A percentile compares a stretch with the other conserved stretches of the same genome.
These are phyloP conservation scores for Coelopa pilipes DNA, from an alignment of 2,888 invertebrate species.

Conservation along the genomic window DNA sequence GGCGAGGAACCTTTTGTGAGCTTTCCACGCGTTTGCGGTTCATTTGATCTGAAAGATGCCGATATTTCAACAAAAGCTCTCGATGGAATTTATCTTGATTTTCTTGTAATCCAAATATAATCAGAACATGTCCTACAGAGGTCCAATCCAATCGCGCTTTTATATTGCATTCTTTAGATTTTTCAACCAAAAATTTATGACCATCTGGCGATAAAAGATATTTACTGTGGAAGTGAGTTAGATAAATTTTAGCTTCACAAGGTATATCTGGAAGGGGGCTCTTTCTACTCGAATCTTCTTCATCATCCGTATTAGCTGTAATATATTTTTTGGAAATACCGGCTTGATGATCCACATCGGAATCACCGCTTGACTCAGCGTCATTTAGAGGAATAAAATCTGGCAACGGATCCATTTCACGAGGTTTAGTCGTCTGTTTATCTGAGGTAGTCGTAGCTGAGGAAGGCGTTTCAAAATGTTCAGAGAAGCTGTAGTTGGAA, in stretches of 20 bases:
- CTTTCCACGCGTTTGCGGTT: slow-evolving; percentile 52
- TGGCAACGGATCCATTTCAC: slow-evolving; percentile 55
- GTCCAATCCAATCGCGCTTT: slow-evolving; percentile 62
- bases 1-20: slow-evolving; percentile 58
- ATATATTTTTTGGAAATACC: slow-evolving; percentile 57
- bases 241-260: slow-evolving; percentile 68
- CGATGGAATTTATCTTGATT: slow-evolving; percentile 70
- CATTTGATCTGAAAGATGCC: slow-evolving; percentile 50
- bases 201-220: slow-evolving; percentile 69
- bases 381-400: slow-evolving; percentile 59
- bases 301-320: slow-evolving; percentile 40
- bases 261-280: slow-evolving; percentile 48
- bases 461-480: slow-evolving; percentile 58
- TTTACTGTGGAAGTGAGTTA: slow-evolving; percentile 68
- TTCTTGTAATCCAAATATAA: slow-evolving; percentile 68
- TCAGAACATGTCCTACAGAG: slow-evolving; percentile 67
- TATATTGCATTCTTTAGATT: slow-evolving; percentile 62
- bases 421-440: slow-evolving; percentile 31
- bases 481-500: slow-evolving; percentile 66
- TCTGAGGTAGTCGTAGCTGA: slow-evolving; percentile 39
- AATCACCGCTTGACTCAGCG: slow-evolving; percentile 25
- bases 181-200: slow-evolving; percentile 66
- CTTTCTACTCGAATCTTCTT: slow-evolving; percentile 5
- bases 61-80: slow-evolving; percentile 66
- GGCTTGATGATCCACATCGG: slow-evolving; percentile 17